Evolutionary conservation across 2,888 invertebrate species (phyloP), one percentile per base, ranked within the genome.

Genomic region (Spodoptera exigua): DNA sequence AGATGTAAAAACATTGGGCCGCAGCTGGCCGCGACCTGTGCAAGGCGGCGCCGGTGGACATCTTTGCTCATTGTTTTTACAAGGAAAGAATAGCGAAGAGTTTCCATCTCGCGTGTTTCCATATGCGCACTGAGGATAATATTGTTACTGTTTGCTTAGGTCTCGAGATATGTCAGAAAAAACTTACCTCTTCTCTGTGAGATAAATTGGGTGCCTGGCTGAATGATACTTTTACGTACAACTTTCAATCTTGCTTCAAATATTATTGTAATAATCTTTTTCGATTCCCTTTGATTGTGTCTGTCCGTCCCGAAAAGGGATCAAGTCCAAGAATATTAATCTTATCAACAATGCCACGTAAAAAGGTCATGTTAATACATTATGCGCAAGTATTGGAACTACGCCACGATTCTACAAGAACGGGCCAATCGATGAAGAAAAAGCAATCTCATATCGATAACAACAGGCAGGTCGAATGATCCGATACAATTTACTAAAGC

Each of bases 271-370:
- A 70, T 64, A 70, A 41, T 67, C 48, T 61, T 48, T 61, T 39
- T 43, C 55, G 61, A 70, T 61, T 69, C 35, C 52, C 48, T 70
- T 70, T 70, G 65, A 55, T 48, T 61, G 54, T 70, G 44, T 45
- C 48, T 34, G 48, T 12, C 18, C 35, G 36, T 32, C 54, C 61
- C 61, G 5, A 47, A 48, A 47, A 61, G 53, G 69, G 63, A 59
- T 57, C 54, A 52, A 52, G 43, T 66, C 53, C 49, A 58, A 58
- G 51, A 56, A 67, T 67, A 71, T 67, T 70, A 71, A 71, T 70
- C 58, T 55, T 40, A 55, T 61, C 74, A 61, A 74, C 44, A 70
- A 69, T 70, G 55, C 51, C 41, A 35, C 37, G 37, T 53, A 47
- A 53, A 54, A 47, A 48, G 54, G 44, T 51, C 43, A 51, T 12